Evolutionary conservation across 2,888 invertebrate genomes (phyloP).

Genomic region (Epinotia nisella): DNA sequence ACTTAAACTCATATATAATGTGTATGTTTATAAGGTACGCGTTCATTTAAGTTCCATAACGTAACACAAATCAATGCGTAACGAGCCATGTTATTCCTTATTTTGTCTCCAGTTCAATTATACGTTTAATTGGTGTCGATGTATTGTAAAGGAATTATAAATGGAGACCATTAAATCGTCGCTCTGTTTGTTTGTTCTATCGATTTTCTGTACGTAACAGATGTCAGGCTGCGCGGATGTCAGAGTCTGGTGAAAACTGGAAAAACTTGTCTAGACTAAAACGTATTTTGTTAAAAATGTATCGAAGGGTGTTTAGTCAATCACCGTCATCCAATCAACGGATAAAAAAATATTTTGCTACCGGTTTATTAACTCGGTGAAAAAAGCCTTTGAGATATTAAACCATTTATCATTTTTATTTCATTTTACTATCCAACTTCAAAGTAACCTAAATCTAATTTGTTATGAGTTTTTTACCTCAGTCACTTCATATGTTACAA

Average conservation of each 20-base stretch:
- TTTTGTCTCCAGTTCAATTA: conserved; percentile 35
- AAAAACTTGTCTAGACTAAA: conserved; percentile 29
- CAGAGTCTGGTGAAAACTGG: conserved; percentile 6
- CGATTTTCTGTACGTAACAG: conserved; percentile 40
- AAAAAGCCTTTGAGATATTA: neutral
- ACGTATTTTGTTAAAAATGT: neutral
- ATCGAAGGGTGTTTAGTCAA: neutral
- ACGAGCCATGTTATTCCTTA: conserved; percentile 13
- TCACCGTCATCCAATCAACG: neutral
- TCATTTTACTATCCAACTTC: neutral
- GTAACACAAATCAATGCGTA: neutral
- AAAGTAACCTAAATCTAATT: neutral
- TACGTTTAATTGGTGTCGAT: conserved; percentile 46
- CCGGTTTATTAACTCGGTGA: neutral
- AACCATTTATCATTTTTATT: neutral
- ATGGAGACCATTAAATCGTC: conserved; percentile 39
- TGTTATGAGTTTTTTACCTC: neutral
- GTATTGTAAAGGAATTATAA: conserved; percentile 46
- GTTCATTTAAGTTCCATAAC: neutral
- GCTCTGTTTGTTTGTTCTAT: conserved; percentile 30
- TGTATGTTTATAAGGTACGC: too few species aligned
- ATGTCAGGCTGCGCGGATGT: conserved; percentile 31
- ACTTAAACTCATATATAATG: too few species aligned
- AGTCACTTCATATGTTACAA: neutral
- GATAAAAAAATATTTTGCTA: neutral